phyloP scores from a whole-genome alignment of 92 coral and sea anemone genomes.

The Parazoanthus swiftii region DNA sequence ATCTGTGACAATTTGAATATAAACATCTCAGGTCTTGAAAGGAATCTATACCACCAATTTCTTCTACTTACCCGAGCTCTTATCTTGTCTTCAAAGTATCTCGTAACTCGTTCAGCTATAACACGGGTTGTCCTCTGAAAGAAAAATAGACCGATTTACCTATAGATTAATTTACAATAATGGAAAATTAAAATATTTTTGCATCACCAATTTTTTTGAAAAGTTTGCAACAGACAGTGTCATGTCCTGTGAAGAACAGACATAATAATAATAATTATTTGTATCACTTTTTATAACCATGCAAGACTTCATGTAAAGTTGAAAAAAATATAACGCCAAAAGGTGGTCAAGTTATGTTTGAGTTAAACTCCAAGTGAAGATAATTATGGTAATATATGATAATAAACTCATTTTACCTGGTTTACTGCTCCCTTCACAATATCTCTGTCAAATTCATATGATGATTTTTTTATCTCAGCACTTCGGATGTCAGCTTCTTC shows the following conservation, averaged over 20 bases:
- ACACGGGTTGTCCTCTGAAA: conserved; percentile 93
- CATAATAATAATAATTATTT: background rate
- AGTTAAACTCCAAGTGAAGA: background rate
- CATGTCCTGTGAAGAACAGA: background rate
- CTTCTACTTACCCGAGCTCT: conserved; percentile 79
- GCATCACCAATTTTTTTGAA: no score
- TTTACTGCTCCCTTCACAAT: conserved; percentile 96
- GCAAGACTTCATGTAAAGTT: no score
- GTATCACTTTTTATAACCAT: no score
- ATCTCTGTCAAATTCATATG: conserved; percentile 97
- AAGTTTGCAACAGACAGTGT: no score
- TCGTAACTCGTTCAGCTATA: conserved; percentile 91
- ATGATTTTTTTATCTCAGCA: conserved; percentile 91
- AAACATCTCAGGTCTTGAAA: no score
- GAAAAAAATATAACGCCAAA: background rate
- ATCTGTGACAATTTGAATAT: background rate
- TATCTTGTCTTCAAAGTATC: conserved; percentile 98
- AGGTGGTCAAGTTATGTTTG: background rate
- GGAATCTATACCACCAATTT: no score
- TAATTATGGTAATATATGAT: no score
- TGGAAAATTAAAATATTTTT: no score
- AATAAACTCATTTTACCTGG: conserved; percentile 51
- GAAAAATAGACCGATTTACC: background rate
- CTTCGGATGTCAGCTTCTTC: conserved; percentile 98
- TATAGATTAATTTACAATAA: no score